Evolutionary conservation across 1,140 invertebrate species (phyloP), one percentile per base, ranked within the genome.

Genomic region (Trinorchestia longiramus): DNA sequence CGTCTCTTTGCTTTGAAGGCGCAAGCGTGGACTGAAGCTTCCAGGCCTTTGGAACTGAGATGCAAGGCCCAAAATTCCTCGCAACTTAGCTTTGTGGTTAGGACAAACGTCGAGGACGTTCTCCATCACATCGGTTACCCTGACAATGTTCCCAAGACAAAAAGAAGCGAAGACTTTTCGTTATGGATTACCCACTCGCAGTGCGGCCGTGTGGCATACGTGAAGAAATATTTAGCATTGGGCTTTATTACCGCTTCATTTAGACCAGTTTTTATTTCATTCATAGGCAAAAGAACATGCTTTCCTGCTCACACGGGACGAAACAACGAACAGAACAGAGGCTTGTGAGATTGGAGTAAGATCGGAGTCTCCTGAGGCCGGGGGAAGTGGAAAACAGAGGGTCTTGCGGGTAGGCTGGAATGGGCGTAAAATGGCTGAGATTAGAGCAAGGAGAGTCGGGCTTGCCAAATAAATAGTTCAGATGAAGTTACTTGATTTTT

Each of bases 131-230:
- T 96, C 96, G 96, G 96, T 96, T 96, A 96, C 96, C 95, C 96
- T 96, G 96, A 96, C 96, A 96, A 96, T 96, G 96, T 96, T 96
- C 96, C 96, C 96, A 96, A 96, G 96, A 96, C 96, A 96, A 96
- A 96, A 96, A 96, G 92, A 94, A 47, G 92, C 43, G 92, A 40
- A 90, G 92, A 47, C 92, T 94, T 94, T 94, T 94, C 92, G 43
- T 96, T 96, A 95, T 96, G 96, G 96, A 95, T 96, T 91, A 95
- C 96, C 96, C 95, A 90, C 95, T 95, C 95, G 95, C 96, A 95
- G 95, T 96, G 95, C 96, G 87, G 88, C 45, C 47, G 95, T 45
- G 87, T 91, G 90, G 95, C 87, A 91, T 96, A 96, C 92, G 45
- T 96, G 90, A 43, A 90, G 43, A 42, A 47, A 57, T 91, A 45